phyloP scores from a whole-genome alignment of 2,797 vertebrate genomes.

The Scarus forsteni region DNA sequence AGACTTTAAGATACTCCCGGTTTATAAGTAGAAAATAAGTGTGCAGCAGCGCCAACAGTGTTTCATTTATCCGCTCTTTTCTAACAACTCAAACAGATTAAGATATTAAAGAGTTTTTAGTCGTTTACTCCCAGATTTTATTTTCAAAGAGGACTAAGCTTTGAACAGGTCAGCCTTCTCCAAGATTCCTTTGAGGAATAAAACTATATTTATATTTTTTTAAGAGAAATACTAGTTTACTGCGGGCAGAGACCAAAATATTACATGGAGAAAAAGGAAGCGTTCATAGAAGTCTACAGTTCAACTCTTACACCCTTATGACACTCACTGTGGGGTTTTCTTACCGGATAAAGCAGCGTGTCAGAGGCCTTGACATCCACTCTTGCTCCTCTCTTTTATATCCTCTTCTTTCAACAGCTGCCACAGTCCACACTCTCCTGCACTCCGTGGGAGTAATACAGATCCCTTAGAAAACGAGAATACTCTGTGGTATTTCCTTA shows the following conservation, averaged over 20 bases:
- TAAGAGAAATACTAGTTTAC: neutral
- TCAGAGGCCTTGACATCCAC: conserved; percentile 14
- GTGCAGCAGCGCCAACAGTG: too few relatives aligned
- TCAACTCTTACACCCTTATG: neutral
- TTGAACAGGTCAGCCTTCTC: neutral
- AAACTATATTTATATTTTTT: neutral
- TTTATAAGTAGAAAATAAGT: too few relatives aligned
- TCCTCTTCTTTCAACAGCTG: conserved; percentile 23
- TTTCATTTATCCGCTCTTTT: too few relatives aligned
- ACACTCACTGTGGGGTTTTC: conserved; percentile 3
- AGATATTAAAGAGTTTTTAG: neutral
- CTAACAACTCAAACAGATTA: too few relatives aligned
- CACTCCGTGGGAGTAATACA: conserved; percentile 26
- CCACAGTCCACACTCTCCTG: conserved; percentile 23
- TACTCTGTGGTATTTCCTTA: conserved; percentile 37
- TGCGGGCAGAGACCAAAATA: neutral
- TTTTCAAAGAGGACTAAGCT: neutral
- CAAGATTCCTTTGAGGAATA: neutral
- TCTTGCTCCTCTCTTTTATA: conserved; percentile 24
- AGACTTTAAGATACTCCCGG: too few relatives aligned
- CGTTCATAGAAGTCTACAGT: neutral
- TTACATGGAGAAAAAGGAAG: neutral
- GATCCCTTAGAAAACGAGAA: conserved; percentile 35
- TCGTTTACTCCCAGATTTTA: neutral
- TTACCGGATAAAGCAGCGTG: conserved; percentile 62